phyloP scores from a whole-genome alignment of 2,888 invertebrate species.

The Ptychoptera contaminata region DNA sequence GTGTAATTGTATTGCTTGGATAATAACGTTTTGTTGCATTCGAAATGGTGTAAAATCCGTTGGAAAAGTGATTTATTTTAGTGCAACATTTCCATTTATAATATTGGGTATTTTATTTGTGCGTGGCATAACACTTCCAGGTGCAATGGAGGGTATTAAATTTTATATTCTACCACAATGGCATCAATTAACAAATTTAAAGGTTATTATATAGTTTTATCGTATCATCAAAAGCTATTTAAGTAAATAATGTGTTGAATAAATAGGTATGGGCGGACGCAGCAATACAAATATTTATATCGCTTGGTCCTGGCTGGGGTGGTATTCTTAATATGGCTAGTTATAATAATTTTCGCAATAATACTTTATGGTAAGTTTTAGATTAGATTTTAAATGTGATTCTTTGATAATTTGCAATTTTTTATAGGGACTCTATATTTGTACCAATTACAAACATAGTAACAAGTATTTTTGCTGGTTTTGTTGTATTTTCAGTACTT shows the following conservation, averaged over 20 bases:
- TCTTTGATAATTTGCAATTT: neutral
- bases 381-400: neutral
- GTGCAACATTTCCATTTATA: conserved; percentile 68
- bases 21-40: conserved; percentile 67
- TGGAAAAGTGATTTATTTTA: conserved; percentile 57
- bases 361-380: conserved; percentile 31
- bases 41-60: conserved; percentile 73
- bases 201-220: conserved; percentile 25
- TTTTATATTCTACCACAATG: conserved; percentile 72
- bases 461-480: conserved; percentile 63
- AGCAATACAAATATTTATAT: conserved; percentile 83
- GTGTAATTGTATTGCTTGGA: conserved; percentile 62
- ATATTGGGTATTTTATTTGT: conserved; percentile 55
- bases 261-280: conserved; percentile 80
- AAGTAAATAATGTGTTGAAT: neutral
- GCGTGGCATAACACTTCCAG: conserved; percentile 65
- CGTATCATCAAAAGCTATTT: neutral
- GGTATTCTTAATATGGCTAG: conserved; percentile 74
- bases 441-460: conserved; percentile 57
- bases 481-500: conserved; percentile 64
- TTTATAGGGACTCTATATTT: conserved; percentile 45
- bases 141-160: conserved; percentile 56
- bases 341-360: conserved; percentile 61
- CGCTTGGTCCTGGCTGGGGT: conserved; percentile 78
- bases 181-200: conserved; percentile 54